A percentile compares a stretch with the other conserved stretches of the same genome.
Conservation (phyloP, 2,113 vertebrate species). For the Bostrychus sinensis region DNA sequence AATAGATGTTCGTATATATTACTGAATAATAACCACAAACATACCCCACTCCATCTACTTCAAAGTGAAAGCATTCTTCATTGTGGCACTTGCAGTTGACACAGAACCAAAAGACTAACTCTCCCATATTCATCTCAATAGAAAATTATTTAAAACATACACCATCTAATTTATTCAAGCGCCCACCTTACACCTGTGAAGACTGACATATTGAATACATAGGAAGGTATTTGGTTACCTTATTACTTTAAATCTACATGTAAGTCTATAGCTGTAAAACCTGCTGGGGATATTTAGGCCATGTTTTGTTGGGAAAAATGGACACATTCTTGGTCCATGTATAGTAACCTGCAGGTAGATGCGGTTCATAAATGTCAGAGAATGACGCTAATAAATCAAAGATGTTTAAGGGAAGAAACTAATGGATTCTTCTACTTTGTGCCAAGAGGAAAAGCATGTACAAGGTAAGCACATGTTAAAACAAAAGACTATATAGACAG, state of each 20-base stretch:
- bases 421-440: neutral
- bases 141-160: neutral
- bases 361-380: constrained; percentile 10
- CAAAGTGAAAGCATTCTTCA: too few relatives aligned
- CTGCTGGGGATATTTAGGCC: neutral
- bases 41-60: too few relatives aligned
- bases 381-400: constrained; percentile 27
- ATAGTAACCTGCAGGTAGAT: constrained; percentile 26
- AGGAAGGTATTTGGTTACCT: neutral
- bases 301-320: neutral
- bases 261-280: neutral
- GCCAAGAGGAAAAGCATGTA: neutral
- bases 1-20: too few relatives aligned
- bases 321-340: constrained; percentile 1
- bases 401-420: neutral
- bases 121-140: neutral
- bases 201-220: neutral
- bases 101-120: too few relatives aligned
- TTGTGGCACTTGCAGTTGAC: too few relatives aligned
- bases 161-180: too few relatives aligned
- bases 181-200: neutral
- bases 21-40: too few relatives aligned
- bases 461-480: constrained; percentile 5
- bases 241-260: neutral
- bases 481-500: neutral